Conservation (phyloP, 2,888 invertebrate genomes). For the Apodemia duryi region DNA sequence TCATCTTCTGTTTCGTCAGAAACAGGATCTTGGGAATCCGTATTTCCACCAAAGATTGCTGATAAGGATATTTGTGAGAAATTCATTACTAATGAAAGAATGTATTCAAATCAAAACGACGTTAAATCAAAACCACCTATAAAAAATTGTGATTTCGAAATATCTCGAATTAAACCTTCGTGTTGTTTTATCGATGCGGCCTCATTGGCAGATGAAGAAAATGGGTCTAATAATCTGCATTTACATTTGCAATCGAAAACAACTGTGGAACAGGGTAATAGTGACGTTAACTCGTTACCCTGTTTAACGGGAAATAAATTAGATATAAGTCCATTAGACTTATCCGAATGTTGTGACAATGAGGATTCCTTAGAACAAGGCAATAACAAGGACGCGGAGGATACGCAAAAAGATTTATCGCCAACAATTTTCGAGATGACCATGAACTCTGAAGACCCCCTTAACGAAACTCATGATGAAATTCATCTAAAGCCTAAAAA, state of each 20-base stretch:
- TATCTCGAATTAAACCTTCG: conserved; percentile 5
- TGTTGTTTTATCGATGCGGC: conserved; percentile 88
- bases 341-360: conserved; percentile 60
- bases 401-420: conserved; percentile 55
- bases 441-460: conserved; percentile 54
- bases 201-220: conserved; percentile 84
- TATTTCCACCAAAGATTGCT: conserved; percentile 69
- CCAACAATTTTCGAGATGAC: conserved; percentile 64
- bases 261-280: not conserved
- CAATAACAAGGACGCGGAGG: conserved; percentile 53
- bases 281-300: conserved; percentile 43
- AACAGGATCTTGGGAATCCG: conserved; percentile 83
- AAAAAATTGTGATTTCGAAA: not conserved
- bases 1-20: conserved; percentile 82
- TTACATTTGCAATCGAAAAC: not conserved
- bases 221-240: conserved; percentile 45
- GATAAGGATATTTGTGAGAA: conserved; percentile 65
- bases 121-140: conserved; percentile 16
- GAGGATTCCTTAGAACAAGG: conserved; percentile 64
- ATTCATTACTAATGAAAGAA: conserved; percentile 59
- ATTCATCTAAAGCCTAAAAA: conserved; percentile 25
- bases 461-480: conserved; percentile 44
- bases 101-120: conserved; percentile 36
- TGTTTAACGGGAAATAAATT: conserved; percentile 44
- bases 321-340: conserved; percentile 55